These are phyloP conservation scores for Leucoptera coffeella DNA, from an alignment of 2,888 invertebrate species.

Conservation along the genomic window DNA sequence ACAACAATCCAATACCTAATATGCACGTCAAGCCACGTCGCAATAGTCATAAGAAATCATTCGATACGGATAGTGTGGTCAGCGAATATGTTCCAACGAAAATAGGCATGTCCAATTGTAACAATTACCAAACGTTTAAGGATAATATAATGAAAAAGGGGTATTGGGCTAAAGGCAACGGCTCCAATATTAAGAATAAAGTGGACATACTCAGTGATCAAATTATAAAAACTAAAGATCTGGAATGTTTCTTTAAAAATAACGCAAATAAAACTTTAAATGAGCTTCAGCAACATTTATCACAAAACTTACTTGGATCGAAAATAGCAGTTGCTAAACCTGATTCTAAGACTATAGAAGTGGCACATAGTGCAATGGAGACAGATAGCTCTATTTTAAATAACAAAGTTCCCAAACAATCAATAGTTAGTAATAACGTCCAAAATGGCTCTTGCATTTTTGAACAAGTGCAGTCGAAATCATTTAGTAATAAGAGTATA, in stretches of 20 bases:
- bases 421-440: not conserved
- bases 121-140: constrained; percentile 41
- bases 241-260: not conserved
- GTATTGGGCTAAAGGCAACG: constrained; percentile 42
- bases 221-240: constrained; percentile 3
- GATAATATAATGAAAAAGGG: constrained; percentile 36
- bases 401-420: no score
- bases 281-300: not conserved
- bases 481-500: constrained; percentile 29
- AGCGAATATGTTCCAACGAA: constrained; percentile 44
- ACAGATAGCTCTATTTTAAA: not conserved
- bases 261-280: no score
- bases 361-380: not conserved
- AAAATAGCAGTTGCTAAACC: not conserved
- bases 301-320: no score
- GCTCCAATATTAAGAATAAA: constrained; percentile 15
- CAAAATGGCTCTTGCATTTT: constrained; percentile 20
- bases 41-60: constrained; percentile 6
- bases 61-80: constrained; percentile 25
- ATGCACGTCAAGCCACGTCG: constrained; percentile 21
- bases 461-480: constrained; percentile 26
- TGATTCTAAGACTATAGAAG: not conserved
- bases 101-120: constrained; percentile 29
- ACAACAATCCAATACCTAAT: constrained; percentile 26
- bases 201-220: constrained; percentile 9